Evolutionary conservation across 1,140 invertebrate genomes (phyloP), one percentile per base, ranked within the genome.

Genomic region (Bombus polaris): DNA sequence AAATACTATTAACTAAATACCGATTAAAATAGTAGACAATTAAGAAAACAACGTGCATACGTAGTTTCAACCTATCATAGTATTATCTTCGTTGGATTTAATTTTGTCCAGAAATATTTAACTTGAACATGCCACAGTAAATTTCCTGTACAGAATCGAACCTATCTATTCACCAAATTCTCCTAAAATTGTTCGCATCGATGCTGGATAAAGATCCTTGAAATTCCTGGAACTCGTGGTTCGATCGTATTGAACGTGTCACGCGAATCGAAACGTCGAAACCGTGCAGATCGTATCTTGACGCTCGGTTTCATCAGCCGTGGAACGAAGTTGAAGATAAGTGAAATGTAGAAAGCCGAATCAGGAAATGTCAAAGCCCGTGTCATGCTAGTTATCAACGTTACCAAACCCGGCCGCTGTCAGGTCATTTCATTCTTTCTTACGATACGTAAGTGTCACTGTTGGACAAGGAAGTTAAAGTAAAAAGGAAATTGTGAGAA

Each of bases 331-430:
- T 42, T 53, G 44, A 76, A 68, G 59, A 77, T 68, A 81, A 71
- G 68, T 57, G 44, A 47, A 71, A 70, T 66, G 59, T 68, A 77
- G 73, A 83, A 66, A 77, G 72, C 42, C 44, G 72, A 68, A 77
- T 77, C 81, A 83, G 81, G 73, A 83, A 83, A 83, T 22, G 73
- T 77, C 81, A 57, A 39, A 68, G 39, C 39, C 9, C 4, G 59
- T n/a, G 15, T 65, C 81, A 62, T 15, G 35, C 39, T 28, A 68
- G 82, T 79, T 84, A 84, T 84, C 66, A 77, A 57, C 53, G 68
- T 70, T 62, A 10, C 62, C 74, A 8, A 39, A 15, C 42, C 35
- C 9, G 57, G 15, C 37, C 10, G 39, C 82, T 78, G 74, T 79
- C 82, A 62, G 68, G 75, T 44, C 37, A 22, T 79, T 84, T 70